Evolutionary conservation across 2,113 vertebrate species (phyloP).

Genomic region (Setophaga coronata): DNA sequence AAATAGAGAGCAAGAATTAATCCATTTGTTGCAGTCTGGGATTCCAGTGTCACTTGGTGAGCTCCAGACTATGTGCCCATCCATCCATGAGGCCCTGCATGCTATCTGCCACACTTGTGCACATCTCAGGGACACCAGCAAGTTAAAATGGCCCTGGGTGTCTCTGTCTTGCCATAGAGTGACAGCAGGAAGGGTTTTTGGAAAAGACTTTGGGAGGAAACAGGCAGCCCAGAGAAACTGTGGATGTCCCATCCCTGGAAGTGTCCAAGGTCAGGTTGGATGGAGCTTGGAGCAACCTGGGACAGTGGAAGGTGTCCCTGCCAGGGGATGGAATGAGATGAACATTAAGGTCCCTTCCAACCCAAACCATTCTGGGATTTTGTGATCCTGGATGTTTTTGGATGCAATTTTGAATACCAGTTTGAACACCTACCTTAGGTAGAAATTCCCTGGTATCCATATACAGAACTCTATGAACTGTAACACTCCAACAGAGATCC

Average conservation of each 20-base stretch:
- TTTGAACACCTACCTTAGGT: not conserved
- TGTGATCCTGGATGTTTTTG: not conserved
- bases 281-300: rapidly evolving
- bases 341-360: not conserved
- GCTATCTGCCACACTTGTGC: not conserved
- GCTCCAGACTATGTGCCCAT: not conserved
- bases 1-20: not conserved
- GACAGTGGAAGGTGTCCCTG: not conserved
- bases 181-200: not conserved
- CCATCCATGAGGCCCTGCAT: not conserved
- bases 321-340: not conserved
- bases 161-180: not conserved
- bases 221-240: not conserved
- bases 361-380: not conserved
- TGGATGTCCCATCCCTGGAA: not conserved
- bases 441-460: not conserved
- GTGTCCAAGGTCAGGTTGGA: not conserved
- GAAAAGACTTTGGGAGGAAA: not conserved
- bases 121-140: not conserved
- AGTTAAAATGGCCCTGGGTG: not conserved
- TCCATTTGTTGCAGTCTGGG: not conserved
- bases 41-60: not conserved
- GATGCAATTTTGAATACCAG: not conserved
- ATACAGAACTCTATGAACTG: not conserved
- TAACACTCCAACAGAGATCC: not conserved